A percentile compares a stretch with the other conserved stretches of the same genome.
Evolutionary conservation across 2,113 vertebrate species (phyloP).

Genomic region (Hippotragus niger): DNA sequence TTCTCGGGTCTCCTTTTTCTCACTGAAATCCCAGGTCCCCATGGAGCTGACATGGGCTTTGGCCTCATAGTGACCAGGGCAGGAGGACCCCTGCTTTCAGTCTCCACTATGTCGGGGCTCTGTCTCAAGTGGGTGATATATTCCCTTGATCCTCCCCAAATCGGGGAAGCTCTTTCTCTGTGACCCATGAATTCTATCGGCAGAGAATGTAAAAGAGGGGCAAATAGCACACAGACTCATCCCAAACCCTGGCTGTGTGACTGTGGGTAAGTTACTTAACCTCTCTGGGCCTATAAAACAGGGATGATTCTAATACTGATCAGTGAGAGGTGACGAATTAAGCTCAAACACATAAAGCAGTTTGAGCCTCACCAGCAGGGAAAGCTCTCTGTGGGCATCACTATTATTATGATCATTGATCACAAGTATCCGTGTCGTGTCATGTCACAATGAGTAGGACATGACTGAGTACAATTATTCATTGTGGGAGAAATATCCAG

Average conservation of each 20-base stretch:
- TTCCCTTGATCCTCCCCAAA: neutral
- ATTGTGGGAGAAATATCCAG: neutral
- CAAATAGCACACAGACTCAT: too few species aligned
- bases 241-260: neutral
- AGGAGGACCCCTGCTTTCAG: too few species aligned
- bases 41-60: fast-evolving
- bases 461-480: neutral
- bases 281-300: neutral
- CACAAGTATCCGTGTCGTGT: fast-evolving
- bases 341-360: fast-evolving
- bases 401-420: fast-evolving
- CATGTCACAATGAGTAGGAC: neutral
- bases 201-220: neutral
- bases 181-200: neutral
- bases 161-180: neutral
- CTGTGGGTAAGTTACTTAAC: neutral
- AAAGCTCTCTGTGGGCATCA: too few species aligned
- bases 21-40: too few species aligned
- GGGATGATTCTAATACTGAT: fast-evolving
- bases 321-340: neutral
- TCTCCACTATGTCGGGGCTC: fast-evolving
- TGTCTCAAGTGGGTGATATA: neutral
- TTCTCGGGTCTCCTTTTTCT: fast-evolving
- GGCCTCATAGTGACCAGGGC: fast-evolving
- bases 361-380: neutral